Conservation (phyloP, 1,140 invertebrate species). For the Drosophila mayri region DNA sequence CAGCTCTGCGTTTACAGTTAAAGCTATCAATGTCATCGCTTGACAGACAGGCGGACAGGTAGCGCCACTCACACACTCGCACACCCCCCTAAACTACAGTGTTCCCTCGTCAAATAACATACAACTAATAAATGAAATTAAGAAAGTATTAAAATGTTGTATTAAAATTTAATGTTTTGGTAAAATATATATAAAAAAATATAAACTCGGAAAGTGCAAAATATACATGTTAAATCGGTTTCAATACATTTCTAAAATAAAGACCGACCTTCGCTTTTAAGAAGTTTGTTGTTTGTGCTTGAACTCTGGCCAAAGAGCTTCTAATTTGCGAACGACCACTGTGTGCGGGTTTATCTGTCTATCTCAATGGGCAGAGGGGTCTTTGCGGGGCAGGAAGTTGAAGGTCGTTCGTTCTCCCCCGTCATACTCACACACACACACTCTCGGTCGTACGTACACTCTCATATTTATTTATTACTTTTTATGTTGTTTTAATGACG, state of each 20-base stretch:
- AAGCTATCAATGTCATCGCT: conserved; percentile 78
- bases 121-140: neutral
- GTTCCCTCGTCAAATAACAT: neutral
- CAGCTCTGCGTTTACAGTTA: conserved; percentile 68
- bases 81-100: conserved; percentile 40
- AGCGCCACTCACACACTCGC: conserved; percentile 64
- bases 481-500: conserved; percentile 83
- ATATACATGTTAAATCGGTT: neutral
- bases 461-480: conserved; percentile 83
- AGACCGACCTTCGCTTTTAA: conserved; percentile 27
- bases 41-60: conserved; percentile 65
- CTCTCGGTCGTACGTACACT: conserved; percentile 42
- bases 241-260: neutral
- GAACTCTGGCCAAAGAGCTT: conserved; percentile 26
- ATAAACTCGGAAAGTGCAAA: neutral
- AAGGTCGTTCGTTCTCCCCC: conserved; percentile 79
- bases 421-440: conserved; percentile 33
- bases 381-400: conserved; percentile 73
- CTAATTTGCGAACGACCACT: conserved; percentile 48
- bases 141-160: neutral
- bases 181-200: too few species aligned
- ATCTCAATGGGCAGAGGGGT: conserved; percentile 13
- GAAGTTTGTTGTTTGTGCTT: conserved; percentile 19
- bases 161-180: too few species aligned
- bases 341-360: conserved; percentile 42